Percentiles rank a stretch among this genome's conserved stretches.
These are phyloP conservation scores for Chaitophorus viminalis DNA, from an alignment of 2,888 invertebrate genomes.

Conservation along the genomic window DNA sequence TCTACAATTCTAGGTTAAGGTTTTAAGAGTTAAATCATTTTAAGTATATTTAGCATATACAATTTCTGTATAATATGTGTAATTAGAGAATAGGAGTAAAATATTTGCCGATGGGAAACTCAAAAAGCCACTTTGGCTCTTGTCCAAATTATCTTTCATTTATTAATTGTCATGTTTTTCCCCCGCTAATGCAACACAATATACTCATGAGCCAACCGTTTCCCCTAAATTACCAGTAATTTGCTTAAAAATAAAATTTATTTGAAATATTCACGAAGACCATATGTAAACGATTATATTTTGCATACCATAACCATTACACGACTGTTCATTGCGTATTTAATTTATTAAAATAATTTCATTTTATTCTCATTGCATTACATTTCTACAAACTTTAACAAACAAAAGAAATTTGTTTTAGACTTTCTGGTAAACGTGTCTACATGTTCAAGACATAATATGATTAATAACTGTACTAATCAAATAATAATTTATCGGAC, in stretches of 20 bases:
- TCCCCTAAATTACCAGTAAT: neutral
- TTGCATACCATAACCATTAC: no score
- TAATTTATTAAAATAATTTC: no score
- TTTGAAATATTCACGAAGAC: neutral
- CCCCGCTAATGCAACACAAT: neutral
- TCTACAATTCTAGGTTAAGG: neutral
- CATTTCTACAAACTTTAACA: no score
- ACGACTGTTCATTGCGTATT: no score
- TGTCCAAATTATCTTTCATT: conserved; percentile 29
- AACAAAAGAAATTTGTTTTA: no score
- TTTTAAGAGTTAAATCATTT: neutral
- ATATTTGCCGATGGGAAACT: conserved; percentile 13
- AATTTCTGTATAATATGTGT: no score
- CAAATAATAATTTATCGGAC: no score
- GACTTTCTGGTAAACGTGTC: no score
- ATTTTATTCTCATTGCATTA: no score
- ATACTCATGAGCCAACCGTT: neutral
- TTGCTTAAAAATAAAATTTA: neutral
- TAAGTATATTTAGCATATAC: no score
- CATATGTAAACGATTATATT: neutral
- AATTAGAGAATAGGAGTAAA: neutral
- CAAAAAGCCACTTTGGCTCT: conserved; percentile 34
- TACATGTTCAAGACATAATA: no score
- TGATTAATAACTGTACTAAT: no score
- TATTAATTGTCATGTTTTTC: conserved; percentile 28